A percentile compares a stretch with the other conserved stretches of the same genome.
phyloP scores from a whole-genome alignment of 2,113 vertebrate species.

The Ptyas mucosa region DNA sequence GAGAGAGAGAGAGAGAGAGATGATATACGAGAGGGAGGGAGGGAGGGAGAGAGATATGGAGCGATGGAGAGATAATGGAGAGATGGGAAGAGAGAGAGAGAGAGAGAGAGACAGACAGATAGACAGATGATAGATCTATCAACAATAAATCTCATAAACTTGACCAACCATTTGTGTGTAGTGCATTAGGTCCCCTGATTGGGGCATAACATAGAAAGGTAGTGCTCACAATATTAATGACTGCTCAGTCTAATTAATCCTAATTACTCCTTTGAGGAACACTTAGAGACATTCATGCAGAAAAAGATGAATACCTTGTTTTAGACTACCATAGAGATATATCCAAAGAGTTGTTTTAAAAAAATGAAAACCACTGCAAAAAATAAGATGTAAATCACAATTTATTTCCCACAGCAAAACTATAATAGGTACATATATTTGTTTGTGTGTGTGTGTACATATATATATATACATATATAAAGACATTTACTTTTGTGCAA shows the following conservation, averaged over 20 bases:
- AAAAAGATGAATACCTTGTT: background rate
- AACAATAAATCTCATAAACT: background rate
- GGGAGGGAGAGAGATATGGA: too few species aligned
- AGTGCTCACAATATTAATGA: background rate
- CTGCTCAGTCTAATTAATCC: background rate
- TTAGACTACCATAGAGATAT: background rate
- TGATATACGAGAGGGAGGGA: too few species aligned
- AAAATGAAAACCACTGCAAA: background rate
- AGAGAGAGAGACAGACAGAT: too few species aligned
- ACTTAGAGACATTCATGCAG: background rate
- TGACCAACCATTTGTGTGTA: background rate
- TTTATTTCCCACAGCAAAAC: conserved; percentile 52
- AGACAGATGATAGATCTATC: background rate
- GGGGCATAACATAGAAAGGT: background rate
- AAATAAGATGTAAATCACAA: conserved; percentile 21
- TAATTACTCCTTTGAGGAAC: background rate
- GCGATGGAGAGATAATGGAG: too few species aligned
- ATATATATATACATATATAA: background rate
- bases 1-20: too few species aligned
- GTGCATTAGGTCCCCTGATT: background rate
- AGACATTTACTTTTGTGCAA: conserved; percentile 4
- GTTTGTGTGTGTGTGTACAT: background rate
- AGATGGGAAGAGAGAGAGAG: too few species aligned
- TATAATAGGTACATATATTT: background rate
- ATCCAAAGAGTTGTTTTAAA: background rate